Percentiles rank a stretch among this genome's conserved stretches.
phyloP scores from a whole-genome alignment of 2,888 invertebrate species.

The Sarcophaga subvicina region DNA sequence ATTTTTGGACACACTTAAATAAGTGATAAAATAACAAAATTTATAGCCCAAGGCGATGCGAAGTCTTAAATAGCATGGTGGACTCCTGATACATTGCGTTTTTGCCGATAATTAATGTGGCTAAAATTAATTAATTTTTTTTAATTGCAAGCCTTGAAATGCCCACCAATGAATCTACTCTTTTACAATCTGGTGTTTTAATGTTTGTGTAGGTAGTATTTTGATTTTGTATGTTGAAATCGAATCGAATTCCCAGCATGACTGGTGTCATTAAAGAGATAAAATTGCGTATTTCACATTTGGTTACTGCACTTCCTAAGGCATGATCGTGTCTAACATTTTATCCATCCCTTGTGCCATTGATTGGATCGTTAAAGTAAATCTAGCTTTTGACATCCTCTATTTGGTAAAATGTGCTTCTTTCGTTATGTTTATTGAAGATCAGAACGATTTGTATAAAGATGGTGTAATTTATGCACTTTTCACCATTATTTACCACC shows the following conservation, averaged over 20 bases:
- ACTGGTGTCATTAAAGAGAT: slow-evolving; percentile 70
- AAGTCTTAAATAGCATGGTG: too few species aligned
- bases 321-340: slow-evolving; percentile 15
- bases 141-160: too few species aligned
- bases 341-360: slow-evolving; percentile 1
- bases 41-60: too few species aligned
- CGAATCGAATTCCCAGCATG: slow-evolving; percentile 73
- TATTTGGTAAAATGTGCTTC: slow-evolving; percentile 24
- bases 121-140: too few species aligned
- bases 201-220: slow-evolving; percentile 59
- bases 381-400: not conserved
- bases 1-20: too few species aligned
- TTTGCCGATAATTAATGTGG: too few species aligned
- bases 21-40: too few species aligned
- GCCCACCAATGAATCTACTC: not conserved
- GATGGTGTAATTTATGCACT: slow-evolving; percentile 49
- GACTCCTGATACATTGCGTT: too few species aligned
- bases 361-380: not conserved
- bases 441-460: slow-evolving; percentile 40
- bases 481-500: slow-evolving; percentile 27
- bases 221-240: slow-evolving; percentile 68
- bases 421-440: slow-evolving; percentile 38
- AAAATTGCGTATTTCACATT: slow-evolving; percentile 71
- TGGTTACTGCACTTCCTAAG: slow-evolving; percentile 56
- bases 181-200: not conserved